Evolutionary conservation across 1,140 invertebrate species (phyloP).

Genomic region (Danaus plexippus): DNA sequence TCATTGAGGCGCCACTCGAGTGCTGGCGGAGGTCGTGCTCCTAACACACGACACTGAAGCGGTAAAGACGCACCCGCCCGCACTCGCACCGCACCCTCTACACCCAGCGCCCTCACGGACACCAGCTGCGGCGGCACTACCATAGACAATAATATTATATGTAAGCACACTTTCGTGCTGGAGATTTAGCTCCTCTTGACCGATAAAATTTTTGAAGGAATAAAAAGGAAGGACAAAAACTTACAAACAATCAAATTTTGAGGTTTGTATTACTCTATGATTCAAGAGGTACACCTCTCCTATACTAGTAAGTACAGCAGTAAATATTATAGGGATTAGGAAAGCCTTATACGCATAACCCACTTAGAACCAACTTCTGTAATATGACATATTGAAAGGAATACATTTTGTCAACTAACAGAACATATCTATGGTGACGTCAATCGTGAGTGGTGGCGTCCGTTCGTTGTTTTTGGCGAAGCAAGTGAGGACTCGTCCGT

Average conservation of each 20-base stretch:
- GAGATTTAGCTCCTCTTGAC: too few species aligned
- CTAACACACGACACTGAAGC: conserved; percentile 51
- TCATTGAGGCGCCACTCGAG: conserved; percentile 43
- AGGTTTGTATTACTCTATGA: too few species aligned
- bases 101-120: conserved; percentile 29
- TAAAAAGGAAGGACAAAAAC: too few species aligned
- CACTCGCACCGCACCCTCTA: conserved; percentile 28
- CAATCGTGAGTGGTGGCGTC: conserved; percentile 44
- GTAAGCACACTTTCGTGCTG: too few species aligned
- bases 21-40: conserved; percentile 44
- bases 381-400: too few species aligned
- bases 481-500: conserved; percentile 50
- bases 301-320: too few species aligned
- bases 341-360: too few species aligned
- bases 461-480: conserved; percentile 49
- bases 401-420: conserved; percentile 35
- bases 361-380: too few species aligned
- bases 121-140: conserved; percentile 54
- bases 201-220: too few species aligned
- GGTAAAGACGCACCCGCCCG: conserved; percentile 29
- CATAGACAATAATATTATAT: background rate
- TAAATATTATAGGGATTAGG: too few species aligned
- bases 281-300: too few species aligned
- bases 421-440: conserved; percentile 54
- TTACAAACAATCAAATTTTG: too few species aligned